Base-by-base conservation (phyloP, 1,140 invertebrate species). In the Sitophilus oryzae region DNA sequence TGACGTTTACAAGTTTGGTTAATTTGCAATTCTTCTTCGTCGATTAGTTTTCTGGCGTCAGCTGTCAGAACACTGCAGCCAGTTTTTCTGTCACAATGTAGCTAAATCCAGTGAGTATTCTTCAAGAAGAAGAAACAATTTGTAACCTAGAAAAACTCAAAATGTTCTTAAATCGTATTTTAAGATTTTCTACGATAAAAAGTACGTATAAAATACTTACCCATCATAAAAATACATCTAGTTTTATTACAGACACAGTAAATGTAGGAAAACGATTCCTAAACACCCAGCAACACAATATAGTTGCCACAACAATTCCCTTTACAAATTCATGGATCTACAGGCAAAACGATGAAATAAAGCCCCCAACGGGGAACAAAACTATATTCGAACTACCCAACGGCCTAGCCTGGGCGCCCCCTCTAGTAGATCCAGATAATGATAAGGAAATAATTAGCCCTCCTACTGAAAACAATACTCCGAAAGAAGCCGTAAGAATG, bases 401-500 rank as follows among this genome's bases (percentile, higher is more conserved):
- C 51, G 57, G 43, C 14, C 35, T 64, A 25, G 44, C 45, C 21
- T 59, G 48, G 42, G 49, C 62, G 3, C 57, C 58, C 16, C 60
- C 62, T 34, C 34, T 59, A 19, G 54, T 54, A 16, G 64, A 66
- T 16, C 60, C 61, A 35, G 9, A 34, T 19, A 47, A 20, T 34
- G 56, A 56, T 36, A 25, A 56, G 40, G 50, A 54, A 46, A 57
- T 63, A 22, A 60, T 60, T 11, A 52, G 52, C 8, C 68, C 68
- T 4, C 11, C 62, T 2, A 49, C 49, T 11, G 48, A 49, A n/a
- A 53, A 61, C 47, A 63, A 71, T 51, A 89, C 85, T 65, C 78
- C 53, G 18, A 66, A 62, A 61, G 46, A 84, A 65, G 88, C 89
- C 0, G 79, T 77, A 1, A 73, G 84, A 43, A 66, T 92, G 30